These are phyloP conservation scores for Budorcas taxicolor DNA, from an alignment of 2,113 vertebrate genomes.

Conservation along the genomic window DNA sequence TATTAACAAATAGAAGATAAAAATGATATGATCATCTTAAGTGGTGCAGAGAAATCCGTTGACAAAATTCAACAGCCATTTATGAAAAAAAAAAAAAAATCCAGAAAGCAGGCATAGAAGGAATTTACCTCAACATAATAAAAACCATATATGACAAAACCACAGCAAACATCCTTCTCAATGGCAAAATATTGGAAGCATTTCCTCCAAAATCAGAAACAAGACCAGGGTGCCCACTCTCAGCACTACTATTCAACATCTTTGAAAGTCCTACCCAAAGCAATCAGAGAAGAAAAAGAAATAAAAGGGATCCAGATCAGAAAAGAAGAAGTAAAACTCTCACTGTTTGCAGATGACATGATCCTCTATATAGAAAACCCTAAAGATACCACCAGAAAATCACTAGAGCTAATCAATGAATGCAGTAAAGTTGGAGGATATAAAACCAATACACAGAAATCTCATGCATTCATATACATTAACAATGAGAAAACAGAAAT, in stretches of 20 bases:
- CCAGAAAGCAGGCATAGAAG: background rate
- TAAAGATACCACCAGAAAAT: background rate
- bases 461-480: background rate
- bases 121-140: background rate
- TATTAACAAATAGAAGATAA: background rate
- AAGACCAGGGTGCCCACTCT: background rate
- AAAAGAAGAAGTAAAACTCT: background rate
- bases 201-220: background rate
- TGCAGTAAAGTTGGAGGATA: background rate
- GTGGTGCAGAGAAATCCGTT: background rate
- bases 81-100: background rate
- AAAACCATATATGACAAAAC: background rate
- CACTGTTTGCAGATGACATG: background rate
- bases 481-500: background rate
- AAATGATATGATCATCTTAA: background rate
- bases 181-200: background rate
- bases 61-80: background rate
- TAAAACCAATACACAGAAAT: background rate
- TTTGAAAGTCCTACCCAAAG: background rate
- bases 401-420: background rate
- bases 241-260: background rate
- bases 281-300: background rate
- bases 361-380: background rate
- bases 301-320: background rate
- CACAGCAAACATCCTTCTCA: background rate